Conservation (phyloP, 1,140 invertebrate genomes). For the Varroa destructor region DNA sequence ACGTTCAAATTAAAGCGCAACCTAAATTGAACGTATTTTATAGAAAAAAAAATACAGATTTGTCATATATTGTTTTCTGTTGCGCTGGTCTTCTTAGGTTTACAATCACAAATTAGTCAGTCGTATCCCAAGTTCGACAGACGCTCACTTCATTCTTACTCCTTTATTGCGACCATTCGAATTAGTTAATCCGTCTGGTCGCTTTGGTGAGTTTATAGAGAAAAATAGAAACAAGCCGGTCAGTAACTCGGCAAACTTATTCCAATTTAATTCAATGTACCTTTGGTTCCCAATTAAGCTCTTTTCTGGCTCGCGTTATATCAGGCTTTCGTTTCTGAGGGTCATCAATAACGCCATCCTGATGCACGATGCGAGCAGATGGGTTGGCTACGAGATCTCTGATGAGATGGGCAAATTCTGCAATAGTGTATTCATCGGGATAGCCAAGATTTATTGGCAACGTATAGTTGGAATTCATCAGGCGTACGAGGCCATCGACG, state of each 20-base stretch:
- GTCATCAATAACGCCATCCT: conserved; percentile 79
- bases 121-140: no score
- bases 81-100: no score
- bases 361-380: conserved; percentile 50
- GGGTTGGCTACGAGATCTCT: conserved; percentile 50
- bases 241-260: background rate
- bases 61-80: no score
- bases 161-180: background rate
- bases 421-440: conserved; percentile 91
- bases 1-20: no score
- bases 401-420: conserved; percentile 87
- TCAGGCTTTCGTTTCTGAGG: conserved; percentile 84
- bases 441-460: conserved; percentile 92
- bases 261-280: conserved; percentile 43
- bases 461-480: conserved; percentile 90
- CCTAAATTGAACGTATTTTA: no score
- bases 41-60: no score
- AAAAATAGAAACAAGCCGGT: no score
- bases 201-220: no score
- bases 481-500: conserved; percentile 75
- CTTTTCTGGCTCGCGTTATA: conserved; percentile 68
- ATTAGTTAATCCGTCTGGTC: background rate
- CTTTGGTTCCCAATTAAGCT: conserved; percentile 86
- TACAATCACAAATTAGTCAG: no score
- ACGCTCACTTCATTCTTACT: no score